phyloP scores from a whole-genome alignment of 1,140 invertebrate species.

The Globodera rostochiensis region DNA sequence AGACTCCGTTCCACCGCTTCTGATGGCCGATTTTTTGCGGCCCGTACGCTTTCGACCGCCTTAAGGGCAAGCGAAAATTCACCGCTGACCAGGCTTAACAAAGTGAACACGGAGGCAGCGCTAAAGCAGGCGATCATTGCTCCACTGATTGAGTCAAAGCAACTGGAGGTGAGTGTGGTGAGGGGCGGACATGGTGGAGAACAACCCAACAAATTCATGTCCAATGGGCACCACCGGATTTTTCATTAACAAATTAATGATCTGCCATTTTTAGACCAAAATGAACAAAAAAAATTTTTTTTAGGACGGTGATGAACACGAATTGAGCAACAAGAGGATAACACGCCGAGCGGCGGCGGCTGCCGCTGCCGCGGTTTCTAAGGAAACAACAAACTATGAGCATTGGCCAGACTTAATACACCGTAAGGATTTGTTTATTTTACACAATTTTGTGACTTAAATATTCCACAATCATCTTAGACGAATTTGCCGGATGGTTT shows the following conservation, averaged over 20 bases:
- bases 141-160: slow-evolving; percentile 24
- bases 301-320: slow-evolving; percentile 7
- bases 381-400: neutral
- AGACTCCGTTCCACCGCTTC: neutral
- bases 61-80: slow-evolving; percentile 30
- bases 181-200: too few species aligned
- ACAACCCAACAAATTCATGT: too few species aligned
- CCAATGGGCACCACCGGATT: too few species aligned
- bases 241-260: too few species aligned
- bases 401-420: neutral
- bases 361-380: slow-evolving; percentile 5
- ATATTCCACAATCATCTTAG: slow-evolving; percentile 3
- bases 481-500: slow-evolving; percentile 43
- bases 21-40: neutral
- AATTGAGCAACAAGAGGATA: slow-evolving; percentile 15
- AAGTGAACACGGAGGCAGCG: neutral
- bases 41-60: slow-evolving; percentile 1
- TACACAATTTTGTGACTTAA: neutral
- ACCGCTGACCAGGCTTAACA: slow-evolving; percentile 10
- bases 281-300: too few species aligned
- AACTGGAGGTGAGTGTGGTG: neutral
- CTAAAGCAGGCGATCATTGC: slow-evolving; percentile 18
- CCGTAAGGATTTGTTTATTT: slow-evolving; percentile 4
- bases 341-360: slow-evolving; percentile 8
- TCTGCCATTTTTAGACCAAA: neutral